These are phyloP conservation scores for Conus ventricosus DNA, from an alignment of 1,140 invertebrate genomes.

Conservation along the genomic window DNA sequence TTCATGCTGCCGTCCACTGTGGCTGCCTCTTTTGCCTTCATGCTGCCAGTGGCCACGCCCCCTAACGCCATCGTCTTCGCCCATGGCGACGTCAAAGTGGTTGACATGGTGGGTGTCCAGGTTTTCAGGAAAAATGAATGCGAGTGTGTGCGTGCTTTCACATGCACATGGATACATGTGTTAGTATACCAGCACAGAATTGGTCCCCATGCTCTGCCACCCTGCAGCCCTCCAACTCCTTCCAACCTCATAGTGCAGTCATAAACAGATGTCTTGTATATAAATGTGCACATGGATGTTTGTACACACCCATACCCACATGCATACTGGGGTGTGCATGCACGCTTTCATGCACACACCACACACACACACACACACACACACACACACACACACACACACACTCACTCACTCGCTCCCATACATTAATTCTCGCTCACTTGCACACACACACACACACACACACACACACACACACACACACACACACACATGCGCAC, in stretches of 20 bases:
- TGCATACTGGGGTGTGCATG: too few relatives aligned
- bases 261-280: too few relatives aligned
- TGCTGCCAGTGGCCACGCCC: constrained; percentile 90
- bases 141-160: not conserved
- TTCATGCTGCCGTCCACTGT: constrained; percentile 88
- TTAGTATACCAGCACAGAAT: not conserved
- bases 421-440: not conserved
- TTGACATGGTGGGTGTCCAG: constrained; percentile 73
- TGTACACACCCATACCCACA: too few relatives aligned
- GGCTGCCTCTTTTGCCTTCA: constrained; percentile 86
- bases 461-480: constrained; percentile 6
- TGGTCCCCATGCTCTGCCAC: not conserved
- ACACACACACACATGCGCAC: too few relatives aligned
- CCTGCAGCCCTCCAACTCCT: not conserved
- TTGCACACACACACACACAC: constrained; percentile 1
- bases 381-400: too few relatives aligned
- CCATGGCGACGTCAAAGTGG: constrained; percentile 71
- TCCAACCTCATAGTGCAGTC: too few relatives aligned
- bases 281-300: too few relatives aligned
- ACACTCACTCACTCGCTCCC: not conserved
- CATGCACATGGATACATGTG: not conserved
- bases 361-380: too few relatives aligned
- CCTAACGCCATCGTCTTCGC: constrained; percentile 94
- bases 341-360: too few relatives aligned
- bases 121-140: not conserved